These are phyloP conservation scores for Agapostemon virescens DNA, from an alignment of 2,888 invertebrate genomes.

Conservation along the genomic window DNA sequence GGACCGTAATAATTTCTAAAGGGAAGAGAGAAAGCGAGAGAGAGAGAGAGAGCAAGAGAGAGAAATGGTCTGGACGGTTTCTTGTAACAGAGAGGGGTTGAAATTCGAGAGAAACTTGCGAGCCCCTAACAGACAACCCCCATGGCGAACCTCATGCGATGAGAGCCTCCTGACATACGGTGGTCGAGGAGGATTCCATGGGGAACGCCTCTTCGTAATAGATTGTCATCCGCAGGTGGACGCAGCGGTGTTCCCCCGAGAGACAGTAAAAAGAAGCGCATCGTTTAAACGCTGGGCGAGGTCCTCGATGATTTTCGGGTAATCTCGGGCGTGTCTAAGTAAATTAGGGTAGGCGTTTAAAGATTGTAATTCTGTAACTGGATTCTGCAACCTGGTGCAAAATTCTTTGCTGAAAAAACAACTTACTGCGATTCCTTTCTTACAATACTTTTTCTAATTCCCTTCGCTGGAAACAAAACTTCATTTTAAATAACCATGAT, in stretches of 20 bases:
- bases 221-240: slow-evolving; percentile 65
- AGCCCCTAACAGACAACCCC: slow-evolving; percentile 15
- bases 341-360: slow-evolving; percentile 43
- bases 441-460: no score
- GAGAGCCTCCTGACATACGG: slow-evolving; percentile 35
- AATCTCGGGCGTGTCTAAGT: slow-evolving; percentile 28
- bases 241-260: slow-evolving; percentile 27
- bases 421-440: no score
- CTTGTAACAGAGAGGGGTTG: background rate
- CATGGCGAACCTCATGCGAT: slow-evolving; percentile 1
- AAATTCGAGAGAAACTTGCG: slow-evolving; percentile 11
- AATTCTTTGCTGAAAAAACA: no score
- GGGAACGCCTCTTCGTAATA: slow-evolving; percentile 62
- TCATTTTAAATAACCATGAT: no score
- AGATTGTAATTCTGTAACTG: slow-evolving; percentile 14
- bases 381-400: background rate
- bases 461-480: no score
- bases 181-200: slow-evolving; percentile 48
- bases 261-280: slow-evolving; percentile 40
- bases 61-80: background rate
- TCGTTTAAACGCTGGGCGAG: slow-evolving; percentile 40
- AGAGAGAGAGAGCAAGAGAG: no score
- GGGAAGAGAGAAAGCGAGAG: background rate
- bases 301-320: slow-evolving; percentile 35
- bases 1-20: background rate